A percentile compares a stretch with the other conserved stretches of the same genome.
phyloP scores from a whole-genome alignment of 2,113 vertebrate genomes.

The Scophthalmus maximus region DNA sequence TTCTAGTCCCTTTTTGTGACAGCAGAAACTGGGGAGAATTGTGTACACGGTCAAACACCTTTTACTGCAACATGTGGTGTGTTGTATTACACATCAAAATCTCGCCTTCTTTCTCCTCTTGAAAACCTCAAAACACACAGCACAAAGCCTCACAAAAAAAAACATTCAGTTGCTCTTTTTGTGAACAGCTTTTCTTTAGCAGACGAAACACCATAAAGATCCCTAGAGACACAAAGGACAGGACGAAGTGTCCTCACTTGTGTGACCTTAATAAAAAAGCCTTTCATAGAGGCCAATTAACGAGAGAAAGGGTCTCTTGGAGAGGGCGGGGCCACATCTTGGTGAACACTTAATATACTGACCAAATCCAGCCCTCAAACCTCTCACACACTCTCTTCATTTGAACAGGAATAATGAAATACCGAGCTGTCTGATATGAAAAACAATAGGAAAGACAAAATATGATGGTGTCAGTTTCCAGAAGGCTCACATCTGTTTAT shows the following conservation, averaged over 20 bases:
- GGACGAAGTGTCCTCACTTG: background rate
- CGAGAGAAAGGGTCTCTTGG: background rate
- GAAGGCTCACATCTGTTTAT: background rate
- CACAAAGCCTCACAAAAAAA: slow-evolving; percentile 21
- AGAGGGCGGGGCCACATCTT: background rate
- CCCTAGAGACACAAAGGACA: slow-evolving; percentile 2
- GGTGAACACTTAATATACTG: background rate
- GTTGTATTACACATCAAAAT: background rate
- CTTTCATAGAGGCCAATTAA: slow-evolving; percentile 22
- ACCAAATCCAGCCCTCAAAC: background rate
- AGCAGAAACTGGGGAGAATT: no score
- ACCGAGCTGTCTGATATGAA: background rate
- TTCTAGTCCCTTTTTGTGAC: no score
- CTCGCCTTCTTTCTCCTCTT: background rate
- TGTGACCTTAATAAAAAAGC: slow-evolving; percentile 11
- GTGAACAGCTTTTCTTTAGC: background rate
- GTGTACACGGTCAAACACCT: no score
- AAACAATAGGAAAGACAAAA: background rate
- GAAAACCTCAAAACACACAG: slow-evolving; percentile 5
- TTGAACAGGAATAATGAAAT: slow-evolving; percentile 1
- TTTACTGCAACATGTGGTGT: background rate
- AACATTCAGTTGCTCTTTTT: background rate
- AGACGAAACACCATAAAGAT: slow-evolving; percentile 18
- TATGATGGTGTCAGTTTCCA: background rate
- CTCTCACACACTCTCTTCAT: background rate